Evolutionary conservation across 1,140 invertebrate species (phyloP).

Genomic region (Pemphigus obesinymphae): DNA sequence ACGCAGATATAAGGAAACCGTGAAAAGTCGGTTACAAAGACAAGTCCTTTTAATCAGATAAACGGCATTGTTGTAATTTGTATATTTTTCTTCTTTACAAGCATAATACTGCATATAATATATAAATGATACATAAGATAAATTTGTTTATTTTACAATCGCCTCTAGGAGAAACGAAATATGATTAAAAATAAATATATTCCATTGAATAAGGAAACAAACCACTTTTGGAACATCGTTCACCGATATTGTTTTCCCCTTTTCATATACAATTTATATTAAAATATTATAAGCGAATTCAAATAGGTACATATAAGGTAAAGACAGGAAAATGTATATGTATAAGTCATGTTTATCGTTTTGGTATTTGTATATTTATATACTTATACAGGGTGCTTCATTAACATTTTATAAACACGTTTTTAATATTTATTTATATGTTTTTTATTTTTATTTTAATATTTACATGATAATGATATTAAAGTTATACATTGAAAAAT

Average conservation of each 20-base stretch:
- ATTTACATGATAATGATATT: too few species aligned
- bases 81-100: neutral
- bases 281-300: constrained; percentile 22
- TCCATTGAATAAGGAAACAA: neutral
- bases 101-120: too few species aligned
- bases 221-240: neutral
- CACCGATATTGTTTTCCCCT: neutral
- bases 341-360: neutral
- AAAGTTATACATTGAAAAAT: too few species aligned
- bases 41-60: neutral
- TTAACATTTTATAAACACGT: neutral
- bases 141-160: neutral
- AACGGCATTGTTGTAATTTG: neutral
- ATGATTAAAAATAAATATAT: constrained; percentile 9
- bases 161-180: neutral
- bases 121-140: neutral
- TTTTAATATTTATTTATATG: neutral
- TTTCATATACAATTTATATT: neutral
- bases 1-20: too few species aligned
- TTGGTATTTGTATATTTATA: neutral
- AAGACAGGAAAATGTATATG: neutral
- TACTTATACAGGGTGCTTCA: neutral
- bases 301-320: neutral
- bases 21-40: neutral
- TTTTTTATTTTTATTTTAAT: too few species aligned